Evolutionary conservation across 2,888 invertebrate species (phyloP), one percentile per base, ranked within the genome.

Genomic region (Cristatella mucedo): DNA sequence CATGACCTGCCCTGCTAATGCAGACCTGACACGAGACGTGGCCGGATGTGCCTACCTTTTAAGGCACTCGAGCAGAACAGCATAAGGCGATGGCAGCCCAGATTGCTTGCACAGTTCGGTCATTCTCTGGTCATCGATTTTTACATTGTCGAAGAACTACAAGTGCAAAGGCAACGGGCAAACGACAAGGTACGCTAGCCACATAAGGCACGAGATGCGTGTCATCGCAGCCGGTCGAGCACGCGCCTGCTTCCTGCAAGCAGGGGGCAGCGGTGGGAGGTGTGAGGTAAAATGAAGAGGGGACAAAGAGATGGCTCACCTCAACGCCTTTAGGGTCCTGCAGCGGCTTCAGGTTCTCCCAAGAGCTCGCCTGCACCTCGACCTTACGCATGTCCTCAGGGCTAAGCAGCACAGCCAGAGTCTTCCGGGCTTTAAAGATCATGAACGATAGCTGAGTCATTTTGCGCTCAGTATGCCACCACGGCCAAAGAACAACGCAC

Each of bases 91-190:
- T 0, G 87, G 87, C 68, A 93, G 91, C 34, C 89, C 87, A 0
- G 89, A 84, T 63, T 86, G 86, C n/a, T 81, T 80, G 68, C 91
- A 93, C 66, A 93, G 80, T 67, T 91, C 89, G 32, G 82, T 76
- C 21, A 95, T 83, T 48, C 93, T 75, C 0, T 89, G 86, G 72
- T 95, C 93, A 59, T 82, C 82, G 41, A 95, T 82, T 50, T 78
- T 76, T 49, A 95, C 82, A 64, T 82, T 80, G 70, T 95, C 91
- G 56, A 70, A 65, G 48, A 60, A 61, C 62, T 63, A 49, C 19
- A 41, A 42, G 24, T 13, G 40, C 6, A 44, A 41, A 16, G 18
- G 9, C 29, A 40, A 41, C 21, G 29, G n/a, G 20, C n/a, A 7
- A 7, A 24, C 29, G 2, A 11, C 21, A 40, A 40, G 21, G 29